Evolutionary conservation across 2,888 invertebrate species (phyloP).

Genomic region (Phania funesta): DNA sequence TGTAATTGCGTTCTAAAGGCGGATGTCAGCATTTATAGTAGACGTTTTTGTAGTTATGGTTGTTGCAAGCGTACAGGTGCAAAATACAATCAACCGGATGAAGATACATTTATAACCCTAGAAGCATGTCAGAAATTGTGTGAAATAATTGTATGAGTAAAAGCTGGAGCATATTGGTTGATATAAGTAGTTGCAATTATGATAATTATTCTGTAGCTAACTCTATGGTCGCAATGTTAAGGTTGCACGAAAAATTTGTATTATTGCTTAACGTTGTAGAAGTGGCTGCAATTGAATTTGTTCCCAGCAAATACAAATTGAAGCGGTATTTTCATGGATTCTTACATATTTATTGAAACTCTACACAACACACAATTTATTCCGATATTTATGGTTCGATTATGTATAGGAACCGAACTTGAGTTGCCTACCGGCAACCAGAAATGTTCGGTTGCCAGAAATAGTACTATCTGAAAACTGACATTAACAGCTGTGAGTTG

Average conservation of each 20-base stretch:
- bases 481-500: no score
- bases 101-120: slow-evolving; percentile 61
- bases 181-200: slow-evolving; percentile 42
- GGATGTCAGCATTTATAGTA: slow-evolving; percentile 63
- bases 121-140: slow-evolving; percentile 52
- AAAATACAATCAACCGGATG: slow-evolving; percentile 75
- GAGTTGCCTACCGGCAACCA: no score
- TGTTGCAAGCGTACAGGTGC: slow-evolving; percentile 77
- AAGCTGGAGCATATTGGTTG: slow-evolving; percentile 35
- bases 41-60: slow-evolving; percentile 64
- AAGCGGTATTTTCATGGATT: no score
- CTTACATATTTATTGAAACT: no score
- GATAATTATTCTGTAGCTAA: slow-evolving; percentile 35
- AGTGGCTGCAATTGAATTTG: no score
- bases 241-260: not conserved
- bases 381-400: no score
- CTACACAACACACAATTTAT: no score
- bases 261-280: not conserved
- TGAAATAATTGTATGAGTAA: slow-evolving; percentile 37
- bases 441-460: no score
- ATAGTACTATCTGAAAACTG: no score
- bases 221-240: not conserved
- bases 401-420: no score
- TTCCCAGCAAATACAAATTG: no score
- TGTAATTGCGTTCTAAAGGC: slow-evolving; percentile 60